These are phyloP conservation scores for Bubo blakistoni DNA, from an alignment of 2,113 vertebrate species.

Conservation along the genomic window DNA sequence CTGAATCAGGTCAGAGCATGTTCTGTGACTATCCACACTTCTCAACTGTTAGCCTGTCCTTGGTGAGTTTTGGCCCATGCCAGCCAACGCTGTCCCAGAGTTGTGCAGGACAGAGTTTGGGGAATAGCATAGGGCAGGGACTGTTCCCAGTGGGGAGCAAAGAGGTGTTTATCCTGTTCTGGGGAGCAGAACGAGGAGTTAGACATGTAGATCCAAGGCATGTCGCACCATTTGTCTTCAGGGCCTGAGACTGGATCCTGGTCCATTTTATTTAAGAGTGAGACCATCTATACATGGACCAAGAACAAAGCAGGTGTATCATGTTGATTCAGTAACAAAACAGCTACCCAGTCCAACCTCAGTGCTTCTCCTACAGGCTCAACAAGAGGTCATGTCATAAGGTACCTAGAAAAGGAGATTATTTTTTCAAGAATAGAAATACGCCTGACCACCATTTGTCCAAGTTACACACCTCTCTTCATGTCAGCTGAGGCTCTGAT, in stretches of 20 bases:
- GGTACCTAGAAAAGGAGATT: not conserved
- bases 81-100: not conserved
- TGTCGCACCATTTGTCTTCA: not conserved
- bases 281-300: not conserved
- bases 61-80: not conserved
- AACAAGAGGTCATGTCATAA: not conserved
- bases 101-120: not conserved
- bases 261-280: not conserved
- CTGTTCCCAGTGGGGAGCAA: not conserved
- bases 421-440: not conserved
- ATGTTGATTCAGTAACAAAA: not conserved
- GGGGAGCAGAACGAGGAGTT: not conserved
- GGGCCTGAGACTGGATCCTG: not conserved
- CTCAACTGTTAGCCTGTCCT: not conserved
- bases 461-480: not conserved
- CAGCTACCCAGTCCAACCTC: fast-evolving
- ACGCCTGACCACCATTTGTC: fast-evolving
- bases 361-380: not conserved
- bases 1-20: not conserved
- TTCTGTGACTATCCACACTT: not conserved
- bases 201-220: not conserved
- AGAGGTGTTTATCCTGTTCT: not conserved
- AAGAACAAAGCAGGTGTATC: not conserved
- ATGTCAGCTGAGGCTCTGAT: not conserved
- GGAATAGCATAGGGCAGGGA: not conserved